Evolutionary conservation across 2,113 vertebrate genomes (phyloP), one percentile per base, ranked within the genome.

Genomic region (Microcebus tavaratra): DNA sequence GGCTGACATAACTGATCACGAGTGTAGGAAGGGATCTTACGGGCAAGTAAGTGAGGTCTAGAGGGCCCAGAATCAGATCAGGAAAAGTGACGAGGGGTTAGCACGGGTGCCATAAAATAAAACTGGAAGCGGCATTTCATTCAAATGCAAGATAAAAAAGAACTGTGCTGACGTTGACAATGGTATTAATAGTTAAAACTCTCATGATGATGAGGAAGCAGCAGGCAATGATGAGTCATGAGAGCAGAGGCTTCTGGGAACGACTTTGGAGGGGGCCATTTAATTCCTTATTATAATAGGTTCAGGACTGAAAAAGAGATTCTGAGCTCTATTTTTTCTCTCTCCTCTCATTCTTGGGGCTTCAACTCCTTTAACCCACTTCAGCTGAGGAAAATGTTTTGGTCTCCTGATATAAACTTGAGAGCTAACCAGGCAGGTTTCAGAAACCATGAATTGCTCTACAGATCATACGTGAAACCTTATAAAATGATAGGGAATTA

Each of bases 151-250:
- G 73, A 83, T 78, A 55, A 82, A 95, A 86, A 72, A 39, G 61
- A 86, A 55, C 27, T 36, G 23, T 53, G 53, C 31, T 92, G 61
- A 81, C 75, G 87, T 84, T 85, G 73, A 82, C 67, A 73, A 42
- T 86, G 27, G 17, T 83, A 57, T 94, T 91, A 80, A 80, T 81
- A 83, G 83, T 67, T 82, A 94, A 94, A 85, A 73, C 23, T 57
- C 11, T 70, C n/a, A 61, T 75, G 87, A 42, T n/a, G 29, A 75
- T 82, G 87, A 70, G 63, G 42, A 76, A 68, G 31, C 59, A n/a
- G 80, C n/a, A 73, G 79, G 13, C 12, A 82, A 63, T 42, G 67
- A 86, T 61, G 23, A 89, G 42, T 73, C 55, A 39, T 18, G 48
- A 50, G 11, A 89, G 11, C 13, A 91, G 81, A 91, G 63, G 53